A percentile compares a stretch with the other conserved stretches of the same genome.
Evolutionary conservation across 1,140 invertebrate genomes (phyloP).

Genomic region (Nasonia vitripennis): DNA sequence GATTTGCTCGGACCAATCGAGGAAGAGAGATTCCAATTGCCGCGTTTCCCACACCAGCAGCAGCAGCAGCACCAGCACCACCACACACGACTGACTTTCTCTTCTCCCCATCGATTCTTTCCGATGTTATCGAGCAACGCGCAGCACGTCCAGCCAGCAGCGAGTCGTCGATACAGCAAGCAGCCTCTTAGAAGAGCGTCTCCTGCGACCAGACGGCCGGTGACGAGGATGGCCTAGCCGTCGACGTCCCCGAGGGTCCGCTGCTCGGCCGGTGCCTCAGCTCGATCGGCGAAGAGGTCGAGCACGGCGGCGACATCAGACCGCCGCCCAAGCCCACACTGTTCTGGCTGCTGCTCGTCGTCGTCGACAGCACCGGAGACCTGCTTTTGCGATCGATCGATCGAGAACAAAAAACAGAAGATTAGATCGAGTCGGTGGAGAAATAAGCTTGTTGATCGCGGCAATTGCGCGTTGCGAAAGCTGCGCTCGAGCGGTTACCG

Average conservation of each 20-base stretch:
- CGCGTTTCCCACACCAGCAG: no score
- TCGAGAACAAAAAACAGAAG: not conserved
- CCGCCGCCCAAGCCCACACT: constrained; percentile 55
- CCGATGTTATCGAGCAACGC: no score
- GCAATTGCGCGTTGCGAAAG: no score
- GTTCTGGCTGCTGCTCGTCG: constrained; percentile 68
- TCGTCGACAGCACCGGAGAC: constrained; percentile 64
- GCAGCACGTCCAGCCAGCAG: not conserved
- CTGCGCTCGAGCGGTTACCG: not conserved
- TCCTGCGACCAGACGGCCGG: constrained; percentile 69
- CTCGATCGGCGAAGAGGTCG: constrained; percentile 64
- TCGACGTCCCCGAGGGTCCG: constrained; percentile 43
- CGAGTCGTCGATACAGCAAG: not conserved
- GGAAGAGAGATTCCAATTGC: no score
- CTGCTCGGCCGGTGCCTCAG: constrained; percentile 64
- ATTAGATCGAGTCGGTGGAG: not conserved
- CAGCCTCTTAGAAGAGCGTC: constrained; percentile 66
- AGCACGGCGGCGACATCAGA: constrained; percentile 58
- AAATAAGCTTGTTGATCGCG: not conserved
- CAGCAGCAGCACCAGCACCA: no score
- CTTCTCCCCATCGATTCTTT: no score
- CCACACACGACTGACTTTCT: no score
- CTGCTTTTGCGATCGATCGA: constrained; percentile 36
- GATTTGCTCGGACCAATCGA: no score
- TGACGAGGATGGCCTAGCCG: constrained; percentile 57